These are phyloP conservation scores for Coccyzus lansbergi DNA, from an alignment of 2,797 vertebrate genomes.

Conservation along the genomic window DNA sequence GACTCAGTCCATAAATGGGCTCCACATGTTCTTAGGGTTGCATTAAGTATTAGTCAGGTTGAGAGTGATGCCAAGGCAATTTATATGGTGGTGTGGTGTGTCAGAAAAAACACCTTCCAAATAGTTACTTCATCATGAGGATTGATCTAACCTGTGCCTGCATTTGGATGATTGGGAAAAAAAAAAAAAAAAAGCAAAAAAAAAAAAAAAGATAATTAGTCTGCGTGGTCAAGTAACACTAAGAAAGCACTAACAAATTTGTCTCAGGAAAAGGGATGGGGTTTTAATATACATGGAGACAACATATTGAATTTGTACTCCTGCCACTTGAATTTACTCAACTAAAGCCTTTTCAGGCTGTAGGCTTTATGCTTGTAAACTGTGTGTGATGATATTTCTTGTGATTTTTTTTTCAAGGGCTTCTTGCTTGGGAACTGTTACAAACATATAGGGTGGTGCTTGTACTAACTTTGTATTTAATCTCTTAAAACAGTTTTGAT, in stretches of 20 bases:
- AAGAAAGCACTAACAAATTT: background rate
- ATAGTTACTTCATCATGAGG: background rate
- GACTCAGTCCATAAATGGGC: background rate
- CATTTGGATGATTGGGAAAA: background rate
- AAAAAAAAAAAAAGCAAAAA: no score
- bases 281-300: background rate
- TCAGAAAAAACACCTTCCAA: background rate
- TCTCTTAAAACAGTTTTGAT: conserved; percentile 88
- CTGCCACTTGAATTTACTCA: background rate
- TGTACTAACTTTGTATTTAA: background rate
- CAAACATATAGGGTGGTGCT: background rate
- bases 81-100: background rate
- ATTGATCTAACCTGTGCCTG: background rate
- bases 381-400: background rate
- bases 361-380: background rate
- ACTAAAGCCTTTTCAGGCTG: background rate
- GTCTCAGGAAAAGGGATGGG: background rate
- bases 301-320: background rate
- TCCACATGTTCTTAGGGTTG: background rate
- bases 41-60: background rate
- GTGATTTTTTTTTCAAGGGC: background rate
- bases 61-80: background rate
- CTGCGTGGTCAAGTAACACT: background rate
- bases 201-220: background rate
- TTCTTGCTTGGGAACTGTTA: background rate